These are phyloP conservation scores for Drosophila meridionalis DNA, from an alignment of 2,888 invertebrate species.

Conservation along the genomic window DNA sequence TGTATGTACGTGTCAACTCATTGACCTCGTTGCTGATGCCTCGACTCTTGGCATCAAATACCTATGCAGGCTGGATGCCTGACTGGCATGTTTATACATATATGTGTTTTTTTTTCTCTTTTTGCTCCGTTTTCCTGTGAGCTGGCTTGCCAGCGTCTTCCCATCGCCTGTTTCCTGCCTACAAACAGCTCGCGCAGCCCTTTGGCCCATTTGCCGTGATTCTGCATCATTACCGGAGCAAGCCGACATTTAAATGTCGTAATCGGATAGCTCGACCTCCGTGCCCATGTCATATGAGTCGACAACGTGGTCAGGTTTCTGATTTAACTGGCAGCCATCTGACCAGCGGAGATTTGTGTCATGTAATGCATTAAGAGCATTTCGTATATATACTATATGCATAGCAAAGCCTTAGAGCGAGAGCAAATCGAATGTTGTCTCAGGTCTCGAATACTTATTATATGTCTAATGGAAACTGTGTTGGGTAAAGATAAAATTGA, in stretches of 20 bases:
- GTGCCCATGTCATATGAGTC: conserved; percentile 48
- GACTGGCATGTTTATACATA: conserved; percentile 20
- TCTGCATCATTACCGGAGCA: conserved; percentile 35
- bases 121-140: conserved; percentile 31
- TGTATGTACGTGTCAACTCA: conserved; percentile 72
- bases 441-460: not conserved
- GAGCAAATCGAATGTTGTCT: not conserved
- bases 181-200: conserved; percentile 14
- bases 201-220: conserved; percentile 39
- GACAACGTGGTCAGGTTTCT: conserved; percentile 29
- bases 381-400: not conserved
- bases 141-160: conserved; percentile 29
- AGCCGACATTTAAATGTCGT: conserved; percentile 56
- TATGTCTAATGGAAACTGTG: not conserved
- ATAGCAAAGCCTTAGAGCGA: not conserved
- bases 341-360: conserved; percentile 11
- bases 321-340: conserved; percentile 27
- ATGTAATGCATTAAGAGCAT: conserved; percentile 5
- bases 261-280: conserved; percentile 66
- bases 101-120: conserved; percentile 1
- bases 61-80: conserved; percentile 14
- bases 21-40: conserved; percentile 65
- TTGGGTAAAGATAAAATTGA: not conserved
- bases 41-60: conserved; percentile 13
- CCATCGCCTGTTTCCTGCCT: conserved; percentile 26